These are phyloP conservation scores for Sclerodermus sp. DNA, from an alignment of 2,888 invertebrate species.

Conservation along the genomic window DNA sequence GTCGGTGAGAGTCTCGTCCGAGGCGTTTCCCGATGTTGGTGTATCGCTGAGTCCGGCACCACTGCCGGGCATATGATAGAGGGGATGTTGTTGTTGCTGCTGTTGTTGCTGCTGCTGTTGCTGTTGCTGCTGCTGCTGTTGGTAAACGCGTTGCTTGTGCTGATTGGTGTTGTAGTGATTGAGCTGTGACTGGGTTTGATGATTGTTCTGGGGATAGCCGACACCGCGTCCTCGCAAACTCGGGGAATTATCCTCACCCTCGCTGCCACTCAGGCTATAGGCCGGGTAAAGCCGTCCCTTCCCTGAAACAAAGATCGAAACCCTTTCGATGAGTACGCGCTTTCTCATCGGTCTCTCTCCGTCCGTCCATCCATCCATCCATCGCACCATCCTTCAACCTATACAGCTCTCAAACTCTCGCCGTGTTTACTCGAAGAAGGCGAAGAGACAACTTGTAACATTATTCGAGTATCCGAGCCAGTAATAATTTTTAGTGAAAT, in stretches of 20 bases:
- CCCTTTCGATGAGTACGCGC: neutral
- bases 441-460: no score
- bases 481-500: no score
- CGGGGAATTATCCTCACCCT: constrained; percentile 67
- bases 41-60: constrained; percentile 73
- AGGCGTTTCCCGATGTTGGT: constrained; percentile 82
- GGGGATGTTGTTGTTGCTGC: constrained; percentile 58
- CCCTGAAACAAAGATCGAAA: constrained; percentile 58
- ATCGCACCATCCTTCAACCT: neutral
- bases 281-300: constrained; percentile 83
- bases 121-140: constrained; percentile 59
- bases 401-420: neutral
- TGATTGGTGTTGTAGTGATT: constrained; percentile 52
- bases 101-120: constrained; percentile 56
- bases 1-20: constrained; percentile 82
- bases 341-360: neutral
- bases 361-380: no score
- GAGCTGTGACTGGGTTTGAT: constrained; percentile 52
- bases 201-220: constrained; percentile 61
- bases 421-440: no score
- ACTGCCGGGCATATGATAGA: constrained; percentile 57
- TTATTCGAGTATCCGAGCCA: no score
- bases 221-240: constrained; percentile 45
- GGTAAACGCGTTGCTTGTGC: constrained; percentile 53
- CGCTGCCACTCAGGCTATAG: constrained; percentile 77